phyloP scores from a whole-genome alignment of 2,797 vertebrate genomes.

The Champsocephalus gunnari region DNA sequence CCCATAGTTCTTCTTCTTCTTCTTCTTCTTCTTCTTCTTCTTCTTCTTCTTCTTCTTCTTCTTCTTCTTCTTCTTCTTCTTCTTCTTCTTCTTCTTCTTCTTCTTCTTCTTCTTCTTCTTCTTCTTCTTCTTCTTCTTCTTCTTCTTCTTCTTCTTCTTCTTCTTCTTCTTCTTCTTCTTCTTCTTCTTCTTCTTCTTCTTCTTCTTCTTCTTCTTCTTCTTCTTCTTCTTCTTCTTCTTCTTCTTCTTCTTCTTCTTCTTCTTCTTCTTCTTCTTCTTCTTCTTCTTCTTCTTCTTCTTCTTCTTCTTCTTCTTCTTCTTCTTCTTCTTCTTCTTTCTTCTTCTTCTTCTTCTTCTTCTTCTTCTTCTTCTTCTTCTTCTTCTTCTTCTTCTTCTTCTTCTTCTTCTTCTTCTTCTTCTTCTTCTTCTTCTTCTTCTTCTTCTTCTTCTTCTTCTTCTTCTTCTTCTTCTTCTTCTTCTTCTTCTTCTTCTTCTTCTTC shows the following conservation, averaged over 20 bases:
- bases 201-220: not conserved
- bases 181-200: no score
- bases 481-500: not conserved
- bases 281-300: no score
- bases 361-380: not conserved
- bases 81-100: not conserved
- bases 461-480: not conserved
- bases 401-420: no score
- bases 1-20: conserved; percentile 5
- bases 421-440: not conserved
- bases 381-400: not conserved
- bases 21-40: no score
- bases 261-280: not conserved
- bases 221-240: not conserved
- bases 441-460: no score
- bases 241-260: no score
- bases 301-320: not conserved
- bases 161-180: not conserved
- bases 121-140: not conserved
- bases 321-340: not conserved
- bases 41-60: not conserved
- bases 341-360: no score
- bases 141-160: not conserved
- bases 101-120: not conserved
- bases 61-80: no score